A percentile compares a stretch with the other conserved stretches of the same genome.
These are phyloP conservation scores for Notoglanidium macrostoma DNA, from an alignment of 2,797 vertebrate genomes.

Conservation along the genomic window DNA sequence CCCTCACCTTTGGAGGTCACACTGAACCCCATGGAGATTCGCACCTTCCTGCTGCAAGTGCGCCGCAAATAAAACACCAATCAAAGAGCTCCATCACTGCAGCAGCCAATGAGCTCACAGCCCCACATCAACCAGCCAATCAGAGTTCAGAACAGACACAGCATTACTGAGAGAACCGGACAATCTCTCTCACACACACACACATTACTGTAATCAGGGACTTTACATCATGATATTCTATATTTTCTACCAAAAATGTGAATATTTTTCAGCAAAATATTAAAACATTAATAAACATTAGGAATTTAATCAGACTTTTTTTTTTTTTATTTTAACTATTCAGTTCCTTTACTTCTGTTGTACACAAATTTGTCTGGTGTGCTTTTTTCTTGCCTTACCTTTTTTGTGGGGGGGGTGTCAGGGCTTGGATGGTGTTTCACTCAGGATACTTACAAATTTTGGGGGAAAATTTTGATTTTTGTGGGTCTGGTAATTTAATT, in stretches of 20 bases:
- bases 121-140: not conserved
- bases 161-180: not conserved
- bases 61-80: constrained; percentile 48
- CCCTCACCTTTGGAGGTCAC: constrained; percentile 71
- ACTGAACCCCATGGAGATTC: constrained; percentile 77
- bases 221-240: too few species aligned
- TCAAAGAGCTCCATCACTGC: not conserved
- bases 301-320: not conserved
- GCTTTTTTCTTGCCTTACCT: not conserved
- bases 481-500: too few species aligned
- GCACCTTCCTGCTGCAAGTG: constrained; percentile 75
- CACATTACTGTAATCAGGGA: not conserved
- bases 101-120: not conserved
- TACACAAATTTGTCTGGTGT: too few species aligned
- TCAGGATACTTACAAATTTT: not conserved
- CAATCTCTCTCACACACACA: not conserved
- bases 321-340: too few species aligned
- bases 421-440: not conserved
- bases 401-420: not conserved
- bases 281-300: not conserved
- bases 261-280: too few species aligned
- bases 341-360: not conserved
- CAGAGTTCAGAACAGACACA: not conserved
- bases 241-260: not conserved
- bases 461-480: too few species aligned